Conservation (phyloP, 2,797 vertebrate genomes). For the Danio choprae region DNA sequence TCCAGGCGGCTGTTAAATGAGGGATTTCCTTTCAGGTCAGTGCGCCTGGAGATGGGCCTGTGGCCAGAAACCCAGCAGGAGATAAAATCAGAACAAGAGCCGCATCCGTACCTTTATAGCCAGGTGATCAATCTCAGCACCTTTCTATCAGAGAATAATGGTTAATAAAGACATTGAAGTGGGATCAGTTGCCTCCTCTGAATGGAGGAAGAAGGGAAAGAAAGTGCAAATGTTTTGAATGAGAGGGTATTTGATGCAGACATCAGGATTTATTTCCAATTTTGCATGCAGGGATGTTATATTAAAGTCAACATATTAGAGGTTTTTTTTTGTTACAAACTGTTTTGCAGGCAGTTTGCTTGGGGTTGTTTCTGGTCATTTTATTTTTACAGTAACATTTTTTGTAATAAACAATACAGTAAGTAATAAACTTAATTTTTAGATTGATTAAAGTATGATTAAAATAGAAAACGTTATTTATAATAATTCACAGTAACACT, state of each 20-base stretch:
- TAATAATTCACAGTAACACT: background rate
- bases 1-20: slow-evolving; percentile 54
- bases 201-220: background rate
- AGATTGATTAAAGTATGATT: background rate
- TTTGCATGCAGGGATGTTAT: background rate
- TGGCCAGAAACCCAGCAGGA: slow-evolving; percentile 62
- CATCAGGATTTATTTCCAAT: slow-evolving; percentile 13
- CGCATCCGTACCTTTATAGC: slow-evolving; percentile 65
- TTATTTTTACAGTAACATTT: no score
- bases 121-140: slow-evolving; percentile 63
- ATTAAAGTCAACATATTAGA: background rate
- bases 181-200: slow-evolving; percentile 30
- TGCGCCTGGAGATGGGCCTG: slow-evolving; percentile 50
- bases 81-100: slow-evolving; percentile 60
- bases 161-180: slow-evolving; percentile 25
- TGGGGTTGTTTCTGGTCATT: no score
- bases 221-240: background rate
- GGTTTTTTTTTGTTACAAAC: background rate
- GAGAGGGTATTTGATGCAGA: slow-evolving; percentile 16
- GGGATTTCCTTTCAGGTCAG: slow-evolving; percentile 55
- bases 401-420: no score
- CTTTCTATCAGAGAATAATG: slow-evolving; percentile 27
- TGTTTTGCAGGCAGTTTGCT: no score
- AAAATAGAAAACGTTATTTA: background rate
- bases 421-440: background rate